Evolutionary conservation across 2,113 vertebrate genomes (phyloP).

Genomic region (Cyprinus carpio): DNA sequence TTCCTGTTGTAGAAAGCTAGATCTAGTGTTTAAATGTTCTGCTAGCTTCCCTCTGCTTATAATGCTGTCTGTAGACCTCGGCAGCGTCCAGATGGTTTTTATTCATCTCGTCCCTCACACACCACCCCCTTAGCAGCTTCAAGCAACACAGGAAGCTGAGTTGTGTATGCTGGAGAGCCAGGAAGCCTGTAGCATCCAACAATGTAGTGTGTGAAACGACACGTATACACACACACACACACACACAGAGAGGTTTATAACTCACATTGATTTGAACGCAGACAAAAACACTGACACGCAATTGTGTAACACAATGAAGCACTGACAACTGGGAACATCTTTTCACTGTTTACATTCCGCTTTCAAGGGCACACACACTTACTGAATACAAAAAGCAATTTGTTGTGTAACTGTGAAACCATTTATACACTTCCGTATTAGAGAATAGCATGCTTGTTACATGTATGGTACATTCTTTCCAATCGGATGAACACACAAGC

Average conservation of each 20-base stretch:
- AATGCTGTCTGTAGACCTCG: conserved; percentile 60
- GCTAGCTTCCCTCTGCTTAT: conserved; percentile 65
- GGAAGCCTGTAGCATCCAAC: conserved; percentile 68
- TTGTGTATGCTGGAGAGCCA: conserved; percentile 72
- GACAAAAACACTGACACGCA: conserved; percentile 41
- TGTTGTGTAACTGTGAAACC: neutral
- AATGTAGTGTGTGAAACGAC: conserved; percentile 63
- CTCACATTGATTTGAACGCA: conserved; percentile 12
- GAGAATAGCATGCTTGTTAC: neutral
- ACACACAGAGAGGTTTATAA: conserved; percentile 5
- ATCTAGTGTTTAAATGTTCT: conserved; percentile 59
- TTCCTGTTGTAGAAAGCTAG: conserved; percentile 59
- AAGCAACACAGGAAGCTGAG: conserved; percentile 73
- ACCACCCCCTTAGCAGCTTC: conserved; percentile 62
- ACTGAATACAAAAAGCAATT: conserved; percentile 43
- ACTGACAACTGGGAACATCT: conserved; percentile 15
- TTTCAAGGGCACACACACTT: conserved; percentile 48
- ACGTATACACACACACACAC: conserved; percentile 34
- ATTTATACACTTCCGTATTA: neutral
- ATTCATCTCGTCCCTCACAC: conserved; percentile 70
- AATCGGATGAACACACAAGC: neutral
- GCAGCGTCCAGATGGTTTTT: conserved; percentile 78
- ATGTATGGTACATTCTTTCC: neutral
- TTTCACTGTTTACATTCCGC: neutral
- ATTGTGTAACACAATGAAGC: conserved; percentile 29